Conservation (phyloP, 1,140 invertebrate genomes). For the Drosophila arizonae region DNA sequence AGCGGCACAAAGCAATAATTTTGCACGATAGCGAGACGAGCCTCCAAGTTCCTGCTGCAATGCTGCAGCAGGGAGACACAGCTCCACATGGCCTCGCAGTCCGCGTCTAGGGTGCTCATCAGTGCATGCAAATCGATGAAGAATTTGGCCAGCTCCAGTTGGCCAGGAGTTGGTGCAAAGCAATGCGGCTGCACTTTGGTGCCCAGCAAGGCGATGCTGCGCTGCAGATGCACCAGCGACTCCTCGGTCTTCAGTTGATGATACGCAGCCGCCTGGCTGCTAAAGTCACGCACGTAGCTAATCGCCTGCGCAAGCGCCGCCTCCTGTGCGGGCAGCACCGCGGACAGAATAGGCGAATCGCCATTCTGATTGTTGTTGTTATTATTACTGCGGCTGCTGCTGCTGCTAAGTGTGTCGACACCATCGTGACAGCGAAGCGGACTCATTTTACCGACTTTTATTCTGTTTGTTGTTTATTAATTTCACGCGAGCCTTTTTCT, state of each 20-base stretch:
- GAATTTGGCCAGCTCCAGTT: slow-evolving; percentile 70
- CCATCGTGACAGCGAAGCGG: slow-evolving; percentile 24
- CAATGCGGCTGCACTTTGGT: slow-evolving; percentile 66
- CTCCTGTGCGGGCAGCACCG: slow-evolving; percentile 34
- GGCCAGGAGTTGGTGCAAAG: slow-evolving; percentile 51
- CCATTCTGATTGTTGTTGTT: slow-evolving; percentile 44
- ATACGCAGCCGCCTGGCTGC: slow-evolving; percentile 58
- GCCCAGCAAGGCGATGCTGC: slow-evolving; percentile 63
- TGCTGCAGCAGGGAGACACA: slow-evolving; percentile 84
- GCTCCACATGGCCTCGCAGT: slow-evolving; percentile 83
- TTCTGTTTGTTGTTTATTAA: not conserved
- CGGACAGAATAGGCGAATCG: slow-evolving; percentile 42
- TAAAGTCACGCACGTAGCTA: slow-evolving; percentile 72
- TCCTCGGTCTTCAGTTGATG: slow-evolving; percentile 63
- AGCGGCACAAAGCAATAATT: slow-evolving; percentile 85
- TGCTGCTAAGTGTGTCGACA: slow-evolving; percentile 34
- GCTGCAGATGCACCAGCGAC: slow-evolving; percentile 62
- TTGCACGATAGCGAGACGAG: slow-evolving; percentile 84
- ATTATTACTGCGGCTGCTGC: slow-evolving; percentile 28
- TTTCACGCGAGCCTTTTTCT: slow-evolving; percentile 4
- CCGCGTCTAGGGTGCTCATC: slow-evolving; percentile 70
- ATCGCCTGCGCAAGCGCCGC: slow-evolving; percentile 58
- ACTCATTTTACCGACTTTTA: not conserved
- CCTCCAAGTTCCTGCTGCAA: slow-evolving; percentile 83
- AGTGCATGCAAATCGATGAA: slow-evolving; percentile 76